These are phyloP conservation scores for Spheniscus mendiculus DNA, from an alignment of 2,113 vertebrate species.

Conservation along the genomic window DNA sequence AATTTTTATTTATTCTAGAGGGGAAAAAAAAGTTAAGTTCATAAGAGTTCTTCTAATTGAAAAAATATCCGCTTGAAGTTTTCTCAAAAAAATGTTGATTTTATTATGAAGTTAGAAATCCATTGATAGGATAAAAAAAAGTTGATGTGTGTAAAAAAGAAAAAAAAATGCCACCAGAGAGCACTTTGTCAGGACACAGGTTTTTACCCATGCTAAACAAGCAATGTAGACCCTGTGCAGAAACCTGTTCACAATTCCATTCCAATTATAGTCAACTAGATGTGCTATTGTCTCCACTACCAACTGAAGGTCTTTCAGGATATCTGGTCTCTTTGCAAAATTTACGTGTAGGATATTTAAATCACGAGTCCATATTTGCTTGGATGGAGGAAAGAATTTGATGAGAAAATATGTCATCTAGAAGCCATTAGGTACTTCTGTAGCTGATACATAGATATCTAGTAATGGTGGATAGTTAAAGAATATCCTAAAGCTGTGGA, in stretches of 20 bases:
- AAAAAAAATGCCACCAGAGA: not conserved
- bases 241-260: not conserved
- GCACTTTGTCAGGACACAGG: not conserved
- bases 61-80: not conserved
- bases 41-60: not conserved
- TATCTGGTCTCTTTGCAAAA: not conserved
- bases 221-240: not conserved
- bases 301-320: not conserved
- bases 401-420: not conserved
- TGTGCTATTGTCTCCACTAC: accelerated
- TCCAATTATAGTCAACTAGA: not conserved
- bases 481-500: not conserved
- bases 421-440: not conserved
- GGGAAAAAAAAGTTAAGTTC: accelerated
- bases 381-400: not conserved
- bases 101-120: not conserved
- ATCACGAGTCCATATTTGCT: not conserved
- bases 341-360: not conserved
- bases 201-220: not conserved
- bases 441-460: not conserved
- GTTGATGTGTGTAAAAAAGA: not conserved
- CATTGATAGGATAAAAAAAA: not conserved
- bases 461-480: not conserved
- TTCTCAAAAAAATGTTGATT: not conserved
- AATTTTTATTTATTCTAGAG: not conserved